Conservation (phyloP, 2,888 invertebrate genomes). For the Tanytarsus gracilentus region DNA sequence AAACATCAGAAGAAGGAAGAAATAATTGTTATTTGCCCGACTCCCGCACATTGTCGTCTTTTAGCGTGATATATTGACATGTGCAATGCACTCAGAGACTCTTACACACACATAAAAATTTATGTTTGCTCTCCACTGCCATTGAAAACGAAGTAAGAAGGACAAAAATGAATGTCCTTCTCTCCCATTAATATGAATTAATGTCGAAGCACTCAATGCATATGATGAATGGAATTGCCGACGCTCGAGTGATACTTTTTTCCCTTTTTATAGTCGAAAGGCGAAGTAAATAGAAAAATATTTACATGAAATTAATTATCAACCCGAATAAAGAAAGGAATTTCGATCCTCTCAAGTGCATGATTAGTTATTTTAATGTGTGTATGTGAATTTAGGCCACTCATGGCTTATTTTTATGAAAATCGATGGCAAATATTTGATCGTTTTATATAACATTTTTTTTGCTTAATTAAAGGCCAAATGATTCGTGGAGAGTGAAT, state of each 20-base stretch:
- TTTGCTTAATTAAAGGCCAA: no score
- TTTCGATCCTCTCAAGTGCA: not conserved
- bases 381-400: no score
- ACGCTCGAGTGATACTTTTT: not conserved
- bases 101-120: conserved; percentile 4
- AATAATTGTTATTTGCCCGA: conserved; percentile 26
- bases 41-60: not conserved
- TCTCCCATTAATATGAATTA: conserved; percentile 26
- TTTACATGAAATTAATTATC: conserved; percentile 28
- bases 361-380: conserved; percentile 22
- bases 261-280: no score
- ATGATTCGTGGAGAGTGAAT: no score
- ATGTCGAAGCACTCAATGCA: conserved; percentile 22
- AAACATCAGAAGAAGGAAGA: not conserved
- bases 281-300: conserved; percentile 22
- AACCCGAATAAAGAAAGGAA: not conserved
- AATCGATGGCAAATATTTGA: conserved; percentile 17
- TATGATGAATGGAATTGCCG: conserved; percentile 10
- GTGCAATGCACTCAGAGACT: not conserved
- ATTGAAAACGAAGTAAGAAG: not conserved
- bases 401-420: not conserved
- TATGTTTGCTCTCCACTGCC: not conserved
- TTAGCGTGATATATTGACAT: conserved; percentile 12
- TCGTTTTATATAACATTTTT: not conserved
- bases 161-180: conserved; percentile 3